These are phyloP conservation scores for Deilephila elpenor DNA, from an alignment of 2,888 invertebrate species.

Conservation along the genomic window DNA sequence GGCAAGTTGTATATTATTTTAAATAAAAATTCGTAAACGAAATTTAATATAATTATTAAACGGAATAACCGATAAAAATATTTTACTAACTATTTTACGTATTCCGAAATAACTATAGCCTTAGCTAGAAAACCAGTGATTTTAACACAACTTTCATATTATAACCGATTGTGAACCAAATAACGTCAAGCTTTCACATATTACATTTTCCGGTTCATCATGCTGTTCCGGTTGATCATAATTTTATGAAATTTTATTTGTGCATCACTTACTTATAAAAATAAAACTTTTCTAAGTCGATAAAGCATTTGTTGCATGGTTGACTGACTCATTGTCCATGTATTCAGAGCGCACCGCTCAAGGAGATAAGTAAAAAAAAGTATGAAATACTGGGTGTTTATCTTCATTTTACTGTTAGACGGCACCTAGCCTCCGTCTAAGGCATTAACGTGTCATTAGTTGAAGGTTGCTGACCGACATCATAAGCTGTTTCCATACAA, in stretches of 20 bases:
- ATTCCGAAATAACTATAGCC: background rate
- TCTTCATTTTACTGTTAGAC: slow-evolving; percentile 79
- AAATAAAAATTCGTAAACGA: too few species aligned
- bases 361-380: slow-evolving; percentile 75
- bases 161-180: slow-evolving; percentile 3
- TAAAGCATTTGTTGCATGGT: slow-evolving; percentile 51
- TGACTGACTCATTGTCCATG: slow-evolving; percentile 82
- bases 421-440: slow-evolving; percentile 68
- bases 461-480: slow-evolving; percentile 79
- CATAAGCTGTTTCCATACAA: background rate
- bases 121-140: background rate
- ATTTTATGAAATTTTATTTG: background rate
- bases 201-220: slow-evolving; percentile 34
- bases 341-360: slow-evolving; percentile 78
- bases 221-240: background rate
- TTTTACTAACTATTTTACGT: background rate
- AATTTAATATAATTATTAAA: too few species aligned
- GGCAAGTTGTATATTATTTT: too few species aligned
- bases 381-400: slow-evolving; percentile 76
- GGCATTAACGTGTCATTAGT: slow-evolving; percentile 80
- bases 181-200: slow-evolving; percentile 32
- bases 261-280: background rate
- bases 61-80: background rate
- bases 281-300: slow-evolving; percentile 5
- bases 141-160: background rate